Base-by-base conservation (phyloP, 2,888 invertebrate species). In the Rhagonycha lutea region DNA sequence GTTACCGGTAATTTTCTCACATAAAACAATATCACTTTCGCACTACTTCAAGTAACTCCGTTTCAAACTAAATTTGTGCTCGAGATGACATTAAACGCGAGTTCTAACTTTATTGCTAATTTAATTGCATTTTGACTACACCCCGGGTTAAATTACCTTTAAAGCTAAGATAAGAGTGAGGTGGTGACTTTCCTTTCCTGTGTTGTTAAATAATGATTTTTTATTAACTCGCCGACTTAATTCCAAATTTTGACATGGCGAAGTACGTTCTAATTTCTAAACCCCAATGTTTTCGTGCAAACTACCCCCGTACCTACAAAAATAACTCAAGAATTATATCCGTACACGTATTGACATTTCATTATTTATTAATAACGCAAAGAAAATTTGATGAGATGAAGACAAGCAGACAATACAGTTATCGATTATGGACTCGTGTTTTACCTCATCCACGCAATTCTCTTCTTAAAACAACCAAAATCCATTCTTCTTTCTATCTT, bases 101-200 rank as follows among this genome's bases (percentile, higher is more conserved):
- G 68, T 61, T 72, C 61, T 61, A 68, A 72, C 68, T 68, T 72
- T 68, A 61, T 72, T 68, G 67, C 72, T 72, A 72, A 72, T 72
- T 72, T 72, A 72, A 72, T 68, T 72, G 72, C 72, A 72, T 68
- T 72, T 72, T 18, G 28, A 72, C 68, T 72, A 68, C 72, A 61
- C 60, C 68, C 68, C 68, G 61, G 68, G 72, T 72, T 72, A 72
- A 72, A 72, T 72, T 72, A 68, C 72, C 47, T 68, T 32, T 60
- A 67, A 72, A 72, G 67, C 68, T 18, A 12, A 72, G 72, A 72
- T 72, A 72, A 72, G 72, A 60, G 24, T 14, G 61, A 32, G 65
- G 65, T 60, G 32, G 60, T 61, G 72, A 67, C 67, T 72, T 63
- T 63, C 63, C n/a, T 63, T 63, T 63, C 9, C 23, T 63, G n/a